Conservation (phyloP, 2,888 invertebrate genomes). For the Eupithecia subfuscata region DNA sequence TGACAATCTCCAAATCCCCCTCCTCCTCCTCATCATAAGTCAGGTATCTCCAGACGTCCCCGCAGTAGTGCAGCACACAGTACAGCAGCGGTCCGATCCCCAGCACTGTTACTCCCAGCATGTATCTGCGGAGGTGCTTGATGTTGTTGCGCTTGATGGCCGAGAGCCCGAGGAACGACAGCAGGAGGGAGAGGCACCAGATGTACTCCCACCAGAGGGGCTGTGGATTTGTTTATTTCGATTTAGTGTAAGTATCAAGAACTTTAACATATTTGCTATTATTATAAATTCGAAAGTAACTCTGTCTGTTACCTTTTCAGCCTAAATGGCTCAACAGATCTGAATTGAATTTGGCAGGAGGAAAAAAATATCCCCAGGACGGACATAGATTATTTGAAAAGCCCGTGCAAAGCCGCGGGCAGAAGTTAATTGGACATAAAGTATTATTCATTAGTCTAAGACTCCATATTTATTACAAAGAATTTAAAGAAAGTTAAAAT, state of each 20-base stretch:
- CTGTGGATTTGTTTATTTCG: conserved; percentile 63
- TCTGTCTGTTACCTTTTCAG: no score
- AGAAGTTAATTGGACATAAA: not conserved
- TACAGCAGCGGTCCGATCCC: conserved; percentile 92
- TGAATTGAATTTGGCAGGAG: no score
- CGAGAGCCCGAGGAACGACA: conserved; percentile 93
- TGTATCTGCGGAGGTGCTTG: conserved; percentile 89
- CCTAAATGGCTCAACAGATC: no score
- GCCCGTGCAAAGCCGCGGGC: no score
- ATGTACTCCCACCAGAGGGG: conserved; percentile 97
- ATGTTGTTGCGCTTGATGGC: conserved; percentile 94
- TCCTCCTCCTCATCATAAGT: conserved; percentile 81
- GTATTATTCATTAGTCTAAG: not conserved
- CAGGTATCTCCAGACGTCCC: conserved; percentile 92
- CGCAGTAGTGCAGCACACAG: conserved; percentile 91
- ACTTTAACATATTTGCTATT: no score
- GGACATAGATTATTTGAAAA: no score
- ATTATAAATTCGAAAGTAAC: no score
- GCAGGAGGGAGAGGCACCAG: conserved; percentile 93
- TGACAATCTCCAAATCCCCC: conserved; percentile 85
- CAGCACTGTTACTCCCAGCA: conserved; percentile 87
- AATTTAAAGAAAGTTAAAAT: not conserved
- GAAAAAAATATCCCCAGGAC: no score
- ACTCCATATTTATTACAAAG: not conserved
- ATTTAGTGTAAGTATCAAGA: not conserved